Base-by-base conservation (phyloP, 2,888 invertebrate species). In the Microchrysa polita region DNA sequence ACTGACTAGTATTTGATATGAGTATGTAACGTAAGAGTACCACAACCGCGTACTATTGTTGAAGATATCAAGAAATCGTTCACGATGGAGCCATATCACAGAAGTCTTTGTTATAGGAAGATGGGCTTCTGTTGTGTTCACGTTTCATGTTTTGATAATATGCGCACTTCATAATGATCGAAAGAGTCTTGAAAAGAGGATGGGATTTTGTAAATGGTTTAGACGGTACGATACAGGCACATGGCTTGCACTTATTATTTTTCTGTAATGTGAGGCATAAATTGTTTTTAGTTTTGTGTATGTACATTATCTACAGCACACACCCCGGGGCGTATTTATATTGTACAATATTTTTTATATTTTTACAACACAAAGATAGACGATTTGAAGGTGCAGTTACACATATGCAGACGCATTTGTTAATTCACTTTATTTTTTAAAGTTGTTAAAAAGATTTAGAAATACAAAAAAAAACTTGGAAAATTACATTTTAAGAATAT, bases 201-300 rank as follows among this genome's bases (percentile, higher is more conserved):
- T 34, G 7, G 27, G 57, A 67, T 40, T 18, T 63, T 5, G 42
- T 69, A 57, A 42, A 69, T 16, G 27, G 42, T 23, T 18, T 20
- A 53, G 34, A 69, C 44, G 65, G 22, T 48, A 65, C 48, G 65
- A 67, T 53, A 67, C n/a, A n/a, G n/a, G n/a, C n/a, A n/a, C 52
- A 67, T 67, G 67, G 27, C 34, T 16, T 4, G 55, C 60, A 42
- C 73, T 73, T 73, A 73, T 73, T 73, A 73, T 73, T 65, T 73
- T 67, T 57, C 57, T 52, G 73, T 73, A 73, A 73, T 73, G 73
- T 65, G 73, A 40, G 57, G 69, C 69, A 73, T 65, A 73, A 73
- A 73, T 73, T 73, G 73, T 73, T 73, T 63, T 52, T 73, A 53
- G 14, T 63, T 73, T 73, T 73, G 44, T 73, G 73, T 73, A 27